A percentile compares a stretch with the other conserved stretches of the same genome.
These are phyloP conservation scores for Nothoprocta pentlandii DNA, from an alignment of 2,113 vertebrate species.

Conservation along the genomic window DNA sequence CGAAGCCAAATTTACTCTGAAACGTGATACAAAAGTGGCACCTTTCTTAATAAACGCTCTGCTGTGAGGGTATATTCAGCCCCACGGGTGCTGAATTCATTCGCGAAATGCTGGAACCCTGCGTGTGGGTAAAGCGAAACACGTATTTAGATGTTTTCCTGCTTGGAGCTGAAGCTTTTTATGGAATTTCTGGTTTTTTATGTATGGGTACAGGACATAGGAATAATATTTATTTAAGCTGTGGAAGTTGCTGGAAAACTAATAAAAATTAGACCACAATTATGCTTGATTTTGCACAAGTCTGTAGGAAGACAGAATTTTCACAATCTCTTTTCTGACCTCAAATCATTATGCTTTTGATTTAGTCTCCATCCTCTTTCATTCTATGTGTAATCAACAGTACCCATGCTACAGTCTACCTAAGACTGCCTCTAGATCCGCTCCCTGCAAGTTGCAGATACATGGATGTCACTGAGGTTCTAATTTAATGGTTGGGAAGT, in stretches of 20 bases:
- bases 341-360: not conserved
- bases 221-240: slow-evolving; percentile 37
- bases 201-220: not conserved
- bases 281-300: not conserved
- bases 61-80: not conserved
- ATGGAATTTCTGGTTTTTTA: not conserved
- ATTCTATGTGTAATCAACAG: not conserved
- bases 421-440: not conserved
- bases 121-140: slow-evolving; percentile 8
- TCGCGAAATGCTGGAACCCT: not conserved
- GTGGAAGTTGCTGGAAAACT: not conserved
- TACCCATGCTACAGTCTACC: not conserved
- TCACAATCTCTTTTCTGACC: not conserved
- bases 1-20: slow-evolving; percentile 57
- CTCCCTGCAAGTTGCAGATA: not conserved
- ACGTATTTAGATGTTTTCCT: not conserved
- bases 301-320: not conserved
- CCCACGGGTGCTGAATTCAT: not conserved
- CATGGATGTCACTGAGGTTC: not conserved
- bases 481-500: not conserved
- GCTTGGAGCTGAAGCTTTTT: not conserved
- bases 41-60: slow-evolving; percentile 58
- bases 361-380: not conserved
- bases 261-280: not conserved
- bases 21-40: slow-evolving; percentile 66